A percentile compares a stretch with the other conserved stretches of the same genome.
These are phyloP conservation scores for Periophthalmus magnuspinnatus DNA, from an alignment of 2,797 vertebrate genomes.

Conservation along the genomic window DNA sequence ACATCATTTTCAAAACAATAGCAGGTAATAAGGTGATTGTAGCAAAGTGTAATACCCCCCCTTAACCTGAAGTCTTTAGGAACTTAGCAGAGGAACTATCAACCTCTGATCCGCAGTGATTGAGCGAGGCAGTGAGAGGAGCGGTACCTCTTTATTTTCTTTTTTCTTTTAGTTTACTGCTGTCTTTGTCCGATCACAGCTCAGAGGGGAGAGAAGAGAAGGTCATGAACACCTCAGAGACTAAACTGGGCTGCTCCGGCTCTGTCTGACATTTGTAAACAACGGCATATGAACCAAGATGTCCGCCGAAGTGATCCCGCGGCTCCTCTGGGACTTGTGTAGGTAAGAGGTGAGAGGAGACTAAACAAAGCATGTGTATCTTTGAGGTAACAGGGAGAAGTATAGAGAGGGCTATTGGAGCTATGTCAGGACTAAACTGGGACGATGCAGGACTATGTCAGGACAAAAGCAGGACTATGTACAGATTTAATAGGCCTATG, in stretches of 20 bases:
- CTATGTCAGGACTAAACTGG: not conserved
- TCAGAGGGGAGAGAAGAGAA: slow-evolving; percentile 39
- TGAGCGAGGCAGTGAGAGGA: slow-evolving; percentile 40
- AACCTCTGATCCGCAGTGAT: slow-evolving; percentile 34
- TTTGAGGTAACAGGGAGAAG: slow-evolving; percentile 4
- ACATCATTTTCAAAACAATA: too few relatives aligned
- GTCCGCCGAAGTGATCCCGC: slow-evolving; percentile 37
- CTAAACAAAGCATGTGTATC: slow-evolving; percentile 22
- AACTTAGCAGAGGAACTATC: slow-evolving; percentile 34
- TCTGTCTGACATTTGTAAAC: slow-evolving; percentile 55
- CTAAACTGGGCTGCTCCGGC: slow-evolving; percentile 15
- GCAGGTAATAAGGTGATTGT: too few relatives aligned
- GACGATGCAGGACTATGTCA: too few relatives aligned
- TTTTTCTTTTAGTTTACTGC: slow-evolving; percentile 22
- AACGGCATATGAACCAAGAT: slow-evolving; percentile 45
- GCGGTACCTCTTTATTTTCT: not conserved
- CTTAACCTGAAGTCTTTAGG: not conserved
- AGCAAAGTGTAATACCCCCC: too few relatives aligned
- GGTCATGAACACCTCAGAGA: slow-evolving; percentile 47
- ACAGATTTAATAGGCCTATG: too few relatives aligned
- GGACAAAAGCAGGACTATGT: too few relatives aligned
- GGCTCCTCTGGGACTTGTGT: slow-evolving; percentile 17
- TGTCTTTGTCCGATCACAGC: slow-evolving; percentile 16
- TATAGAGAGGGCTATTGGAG: not conserved
- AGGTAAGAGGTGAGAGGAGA: slow-evolving; percentile 22